Percentiles rank a stretch among this genome's conserved stretches.
Conservation (phyloP, 2,113 vertebrate genomes). For the Ailuropoda melanoleuca region DNA sequence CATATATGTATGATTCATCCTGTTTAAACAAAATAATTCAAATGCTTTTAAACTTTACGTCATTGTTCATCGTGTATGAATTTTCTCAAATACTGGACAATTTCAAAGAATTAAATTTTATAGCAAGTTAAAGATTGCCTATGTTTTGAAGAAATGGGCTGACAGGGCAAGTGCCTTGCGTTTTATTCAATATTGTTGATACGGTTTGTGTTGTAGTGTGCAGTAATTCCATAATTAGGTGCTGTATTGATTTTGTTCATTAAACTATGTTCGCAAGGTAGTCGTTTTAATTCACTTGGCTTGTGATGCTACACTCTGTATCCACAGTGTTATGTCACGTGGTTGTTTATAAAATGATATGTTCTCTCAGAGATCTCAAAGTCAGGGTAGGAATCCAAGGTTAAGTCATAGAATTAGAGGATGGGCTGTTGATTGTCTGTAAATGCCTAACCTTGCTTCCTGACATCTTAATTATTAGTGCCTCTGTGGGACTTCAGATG, state of each 20-base stretch:
- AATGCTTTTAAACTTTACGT: background rate
- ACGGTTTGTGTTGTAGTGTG: background rate
- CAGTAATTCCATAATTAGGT: slow-evolving; percentile 66
- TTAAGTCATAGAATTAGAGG: slow-evolving; percentile 76
- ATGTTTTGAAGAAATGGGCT: background rate
- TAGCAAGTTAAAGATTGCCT: background rate
- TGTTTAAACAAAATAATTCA: background rate
- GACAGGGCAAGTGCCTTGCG: background rate
- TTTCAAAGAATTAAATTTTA: background rate
- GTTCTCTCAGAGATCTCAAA: slow-evolving; percentile 52
- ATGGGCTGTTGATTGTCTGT: slow-evolving; percentile 81
- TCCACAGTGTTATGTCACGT: background rate
- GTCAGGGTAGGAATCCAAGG: slow-evolving; percentile 25
- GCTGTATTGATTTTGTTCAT: slow-evolving; percentile 15
- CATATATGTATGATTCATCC: background rate
- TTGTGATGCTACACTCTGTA: background rate
- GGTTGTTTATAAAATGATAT: slow-evolving; percentile 60
- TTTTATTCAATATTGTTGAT: background rate
- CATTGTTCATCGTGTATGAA: background rate
- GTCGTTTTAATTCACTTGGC: slow-evolving; percentile 48
- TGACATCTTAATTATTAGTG: slow-evolving; percentile 84
- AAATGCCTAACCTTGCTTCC: slow-evolving; percentile 82
- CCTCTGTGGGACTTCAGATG: slow-evolving; percentile 49
- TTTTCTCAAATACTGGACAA: background rate
- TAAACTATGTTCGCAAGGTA: slow-evolving; percentile 40